phyloP scores from a whole-genome alignment of 2,888 invertebrate genomes.

The Epirrhoe alternata region DNA sequence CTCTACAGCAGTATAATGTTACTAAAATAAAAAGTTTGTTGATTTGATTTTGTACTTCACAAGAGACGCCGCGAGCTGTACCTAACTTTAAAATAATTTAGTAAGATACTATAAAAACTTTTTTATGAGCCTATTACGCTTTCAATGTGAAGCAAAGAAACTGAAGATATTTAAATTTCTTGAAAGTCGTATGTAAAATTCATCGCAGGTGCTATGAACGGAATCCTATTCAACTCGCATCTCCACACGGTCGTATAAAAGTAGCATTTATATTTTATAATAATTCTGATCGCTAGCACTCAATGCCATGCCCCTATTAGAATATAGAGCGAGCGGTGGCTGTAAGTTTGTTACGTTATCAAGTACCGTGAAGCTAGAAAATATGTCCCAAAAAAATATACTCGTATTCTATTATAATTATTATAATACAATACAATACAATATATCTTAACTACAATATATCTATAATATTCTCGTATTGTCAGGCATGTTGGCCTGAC shows the following conservation, averaged over 20 bases:
- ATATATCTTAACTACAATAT: too few species aligned
- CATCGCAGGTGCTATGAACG: constrained; percentile 37
- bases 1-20: too few species aligned
- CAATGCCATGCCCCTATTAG: constrained; percentile 69
- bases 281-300: constrained; percentile 64
- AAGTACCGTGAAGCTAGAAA: background rate
- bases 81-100: background rate
- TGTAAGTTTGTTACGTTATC: background rate
- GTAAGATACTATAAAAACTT: constrained; percentile 1
- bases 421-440: too few species aligned
- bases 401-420: too few species aligned
- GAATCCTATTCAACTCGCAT: constrained; percentile 55
- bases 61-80: background rate
- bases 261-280: constrained; percentile 69
- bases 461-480: too few species aligned
- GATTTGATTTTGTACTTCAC: too few species aligned
- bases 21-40: too few species aligned
- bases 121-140: background rate
- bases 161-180: constrained; percentile 27
- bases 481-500: too few species aligned
- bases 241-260: constrained; percentile 55
- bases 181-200: constrained; percentile 33
- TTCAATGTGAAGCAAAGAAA: background rate
- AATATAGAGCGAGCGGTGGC: constrained; percentile 47
- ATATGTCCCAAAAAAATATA: too few species aligned